Conservation (phyloP, 2,888 invertebrate species). For the Apantesis nais region DNA sequence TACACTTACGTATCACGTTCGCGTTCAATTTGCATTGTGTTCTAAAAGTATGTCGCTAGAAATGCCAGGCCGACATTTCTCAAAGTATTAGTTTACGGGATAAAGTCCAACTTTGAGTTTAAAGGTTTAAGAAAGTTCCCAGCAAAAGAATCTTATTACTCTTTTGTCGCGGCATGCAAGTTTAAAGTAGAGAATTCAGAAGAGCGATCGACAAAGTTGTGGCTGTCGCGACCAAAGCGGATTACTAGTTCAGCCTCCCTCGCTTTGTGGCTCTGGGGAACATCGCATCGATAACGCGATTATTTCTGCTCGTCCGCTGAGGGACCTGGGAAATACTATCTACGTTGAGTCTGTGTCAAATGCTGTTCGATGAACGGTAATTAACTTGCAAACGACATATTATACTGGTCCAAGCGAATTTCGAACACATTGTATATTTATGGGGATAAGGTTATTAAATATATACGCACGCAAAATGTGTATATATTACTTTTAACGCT, state of each 20-base stretch:
- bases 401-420: neutral
- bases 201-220: slow-evolving; percentile 73
- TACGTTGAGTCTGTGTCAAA: slow-evolving; percentile 32
- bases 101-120: slow-evolving; percentile 52
- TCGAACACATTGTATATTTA: neutral
- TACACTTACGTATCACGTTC: slow-evolving; percentile 23
- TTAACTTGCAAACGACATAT: slow-evolving; percentile 30
- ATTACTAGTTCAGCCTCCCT: slow-evolving; percentile 61
- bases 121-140: slow-evolving; percentile 57
- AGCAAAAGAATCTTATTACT: slow-evolving; percentile 68
- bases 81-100: slow-evolving; percentile 36
- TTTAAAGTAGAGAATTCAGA: slow-evolving; percentile 68
- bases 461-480: too few species aligned
- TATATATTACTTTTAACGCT: too few species aligned
- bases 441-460: too few species aligned
- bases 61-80: slow-evolving; percentile 30
- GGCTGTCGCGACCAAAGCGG: slow-evolving; percentile 67
- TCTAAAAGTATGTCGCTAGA: slow-evolving; percentile 30
- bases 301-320: slow-evolving; percentile 56
- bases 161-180: slow-evolving; percentile 68
- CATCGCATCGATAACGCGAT: slow-evolving; percentile 68
- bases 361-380: slow-evolving; percentile 30
- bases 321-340: slow-evolving; percentile 39
- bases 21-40: slow-evolving; percentile 31
- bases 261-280: slow-evolving; percentile 53